A percentile compares a stretch with the other conserved stretches of the same genome.
phyloP scores from a whole-genome alignment of 2,888 invertebrate species.

The Auanema freiburgensis region DNA sequence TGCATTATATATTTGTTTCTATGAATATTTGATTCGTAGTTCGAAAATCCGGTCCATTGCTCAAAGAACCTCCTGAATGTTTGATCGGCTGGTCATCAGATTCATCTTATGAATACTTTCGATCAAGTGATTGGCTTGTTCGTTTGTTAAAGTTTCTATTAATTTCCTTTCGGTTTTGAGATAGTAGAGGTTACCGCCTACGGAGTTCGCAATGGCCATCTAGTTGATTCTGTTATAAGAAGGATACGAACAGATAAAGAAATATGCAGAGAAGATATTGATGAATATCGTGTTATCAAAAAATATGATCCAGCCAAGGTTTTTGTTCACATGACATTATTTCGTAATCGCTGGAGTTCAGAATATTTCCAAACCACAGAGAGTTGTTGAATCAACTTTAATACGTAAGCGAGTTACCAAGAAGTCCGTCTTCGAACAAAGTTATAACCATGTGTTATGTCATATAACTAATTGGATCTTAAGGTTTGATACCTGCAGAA shows the following conservation, averaged over 20 bases:
- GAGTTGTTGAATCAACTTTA: constrained; percentile 3
- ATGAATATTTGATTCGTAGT: constrained; percentile 6
- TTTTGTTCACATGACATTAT: no score
- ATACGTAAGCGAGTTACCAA: constrained; percentile 18
- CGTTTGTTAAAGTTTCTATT: background rate
- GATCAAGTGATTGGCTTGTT: constrained; percentile 12
- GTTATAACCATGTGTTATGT: background rate
- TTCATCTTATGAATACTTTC: constrained; percentile 10
- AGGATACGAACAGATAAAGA: constrained; percentile 49
- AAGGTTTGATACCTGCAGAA: background rate
- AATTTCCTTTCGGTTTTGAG: constrained; percentile 17
- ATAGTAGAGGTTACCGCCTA: constrained; percentile 59
- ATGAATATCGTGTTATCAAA: constrained; percentile 13
- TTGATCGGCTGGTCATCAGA: constrained; percentile 9
- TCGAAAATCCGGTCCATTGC: constrained; percentile 10
- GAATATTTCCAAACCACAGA: background rate
- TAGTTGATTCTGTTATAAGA: constrained; percentile 56
- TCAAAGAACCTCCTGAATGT: constrained; percentile 17
- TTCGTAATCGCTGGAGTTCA: background rate
- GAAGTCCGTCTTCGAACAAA: constrained; percentile 6
- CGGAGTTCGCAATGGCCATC: constrained; percentile 50
- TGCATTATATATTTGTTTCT: background rate
- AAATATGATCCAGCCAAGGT: constrained; percentile 19
- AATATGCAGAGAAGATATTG: constrained; percentile 19
- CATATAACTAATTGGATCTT: background rate